Percentiles rank a stretch among this genome's conserved stretches.
These are phyloP conservation scores for Gymnobelideus leadbeateri DNA, from an alignment of 2,113 vertebrate genomes.

Conservation along the genomic window DNA sequence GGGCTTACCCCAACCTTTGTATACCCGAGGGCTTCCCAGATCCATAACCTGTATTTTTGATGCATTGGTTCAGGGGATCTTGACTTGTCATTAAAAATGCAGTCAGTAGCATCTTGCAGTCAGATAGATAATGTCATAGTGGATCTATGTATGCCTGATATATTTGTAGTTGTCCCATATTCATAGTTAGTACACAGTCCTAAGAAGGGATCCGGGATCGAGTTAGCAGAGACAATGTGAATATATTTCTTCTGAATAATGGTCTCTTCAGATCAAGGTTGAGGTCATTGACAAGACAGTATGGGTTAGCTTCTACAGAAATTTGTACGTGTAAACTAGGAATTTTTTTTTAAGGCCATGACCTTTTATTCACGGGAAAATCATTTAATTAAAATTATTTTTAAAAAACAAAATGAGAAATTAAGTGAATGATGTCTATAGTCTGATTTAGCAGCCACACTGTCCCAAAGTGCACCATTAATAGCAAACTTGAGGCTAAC, in stretches of 20 bases:
- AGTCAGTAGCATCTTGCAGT: constrained; percentile 53
- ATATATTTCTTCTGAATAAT: constrained; percentile 79
- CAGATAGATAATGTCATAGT: constrained; percentile 24
- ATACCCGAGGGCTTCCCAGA: background rate
- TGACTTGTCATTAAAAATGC: constrained; percentile 65
- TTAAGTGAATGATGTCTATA: constrained; percentile 24
- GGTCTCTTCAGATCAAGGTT: constrained; percentile 82
- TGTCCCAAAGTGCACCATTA: constrained; percentile 62
- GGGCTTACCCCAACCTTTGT: constrained; percentile 46
- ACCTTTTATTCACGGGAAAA: constrained; percentile 35
- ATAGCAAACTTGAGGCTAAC: constrained; percentile 59
- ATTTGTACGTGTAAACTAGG: constrained; percentile 64
- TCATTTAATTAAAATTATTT: constrained; percentile 45
- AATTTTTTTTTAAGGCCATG: constrained; percentile 56
- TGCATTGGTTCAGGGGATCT: constrained; percentile 56
- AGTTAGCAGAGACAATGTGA: constrained; percentile 67
- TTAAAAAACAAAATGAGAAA: constrained; percentile 46
- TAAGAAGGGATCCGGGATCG: constrained; percentile 64
- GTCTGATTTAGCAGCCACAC: background rate
- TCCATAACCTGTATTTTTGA: constrained; percentile 65
- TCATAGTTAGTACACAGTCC: constrained; percentile 60
- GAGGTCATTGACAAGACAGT: constrained; percentile 81
- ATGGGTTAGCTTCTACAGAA: constrained; percentile 77
- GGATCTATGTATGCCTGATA: constrained; percentile 19
- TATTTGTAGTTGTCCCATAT: constrained; percentile 68